Percentiles rank a stretch among this genome's conserved stretches.
phyloP scores from a whole-genome alignment of 1,140 invertebrate genomes.

The Eriocheir sinensis region DNA sequence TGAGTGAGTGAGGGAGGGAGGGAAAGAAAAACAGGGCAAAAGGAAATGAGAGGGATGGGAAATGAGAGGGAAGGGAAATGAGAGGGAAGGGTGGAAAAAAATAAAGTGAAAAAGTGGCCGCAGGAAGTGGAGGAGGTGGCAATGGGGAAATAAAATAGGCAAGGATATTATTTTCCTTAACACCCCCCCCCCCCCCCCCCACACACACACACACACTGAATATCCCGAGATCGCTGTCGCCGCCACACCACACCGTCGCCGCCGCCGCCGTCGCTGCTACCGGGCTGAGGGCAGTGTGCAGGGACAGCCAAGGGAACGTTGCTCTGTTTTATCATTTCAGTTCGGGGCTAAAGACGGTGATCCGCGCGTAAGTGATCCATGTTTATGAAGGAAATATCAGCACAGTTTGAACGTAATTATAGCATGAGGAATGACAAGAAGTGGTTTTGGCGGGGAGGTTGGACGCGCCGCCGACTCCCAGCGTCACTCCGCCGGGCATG shows the following conservation, averaged over 20 bases:
- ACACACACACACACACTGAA: no score
- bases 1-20: not conserved
- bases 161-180: not conserved
- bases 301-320: not conserved
- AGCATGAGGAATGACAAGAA: no score
- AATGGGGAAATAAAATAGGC: not conserved
- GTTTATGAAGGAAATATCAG: not conserved
- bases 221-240: no score
- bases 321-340: not conserved
- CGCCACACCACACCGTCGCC: no score
- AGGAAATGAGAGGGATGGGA: not conserved
- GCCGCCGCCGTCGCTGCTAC: not conserved
- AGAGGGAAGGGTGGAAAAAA: not conserved
- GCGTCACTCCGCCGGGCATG: not conserved
- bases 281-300: not conserved
- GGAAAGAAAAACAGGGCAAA: not conserved
- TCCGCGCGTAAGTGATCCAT: not conserved
- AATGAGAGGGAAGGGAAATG: not conserved
- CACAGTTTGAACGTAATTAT: not conserved
- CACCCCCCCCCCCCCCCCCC: not conserved
- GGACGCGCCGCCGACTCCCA: not conserved
- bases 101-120: not conserved
- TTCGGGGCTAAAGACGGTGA: not conserved
- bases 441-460: not conserved
- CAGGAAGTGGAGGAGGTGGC: conserved; percentile 10